These are phyloP conservation scores for Sisyra nigra DNA, from an alignment of 2,888 invertebrate genomes.

Conservation along the genomic window DNA sequence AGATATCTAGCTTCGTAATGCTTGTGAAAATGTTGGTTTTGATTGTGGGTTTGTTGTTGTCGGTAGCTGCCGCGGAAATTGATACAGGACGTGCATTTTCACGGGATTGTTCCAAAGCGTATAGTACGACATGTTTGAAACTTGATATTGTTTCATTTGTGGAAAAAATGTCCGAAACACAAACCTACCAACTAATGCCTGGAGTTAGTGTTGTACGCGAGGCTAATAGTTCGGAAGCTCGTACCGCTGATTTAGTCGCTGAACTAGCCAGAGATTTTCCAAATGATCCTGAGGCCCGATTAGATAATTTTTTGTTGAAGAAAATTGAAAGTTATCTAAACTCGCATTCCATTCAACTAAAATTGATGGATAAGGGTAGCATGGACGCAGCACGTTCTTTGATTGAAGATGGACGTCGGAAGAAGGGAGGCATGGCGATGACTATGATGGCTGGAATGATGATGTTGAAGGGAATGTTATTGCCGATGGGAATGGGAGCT, in stretches of 20 bases:
- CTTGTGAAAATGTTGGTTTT: too few species aligned
- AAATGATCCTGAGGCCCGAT: constrained; percentile 54
- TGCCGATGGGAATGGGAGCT: constrained; percentile 58
- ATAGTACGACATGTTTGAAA: constrained; percentile 62
- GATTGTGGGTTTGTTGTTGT: too few species aligned
- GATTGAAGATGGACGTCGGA: constrained; percentile 30
- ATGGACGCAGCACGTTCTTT: constrained; percentile 39
- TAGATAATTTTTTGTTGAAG: constrained; percentile 59
- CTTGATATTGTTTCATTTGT: constrained; percentile 61
- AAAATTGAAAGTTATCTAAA: constrained; percentile 55
- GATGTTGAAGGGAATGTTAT: constrained; percentile 52
- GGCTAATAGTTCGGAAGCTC: constrained; percentile 30
- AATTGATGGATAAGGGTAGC: constrained; percentile 45
- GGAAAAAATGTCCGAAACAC: constrained; percentile 53
- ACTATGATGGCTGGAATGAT: constrained; percentile 33
- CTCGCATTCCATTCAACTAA: constrained; percentile 55
- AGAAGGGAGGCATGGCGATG: constrained; percentile 30
- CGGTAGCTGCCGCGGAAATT: too few species aligned
- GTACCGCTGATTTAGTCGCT: constrained; percentile 51
- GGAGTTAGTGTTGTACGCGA: constrained; percentile 61
- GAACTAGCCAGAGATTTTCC: constrained; percentile 61
- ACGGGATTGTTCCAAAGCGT: constrained; percentile 36
- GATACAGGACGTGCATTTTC: constrained; percentile 20
- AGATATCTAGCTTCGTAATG: too few species aligned
- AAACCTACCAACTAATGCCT: constrained; percentile 51